Base-by-base conservation (phyloP, 2,888 invertebrate species). In the Chrysina gloriosa region DNA sequence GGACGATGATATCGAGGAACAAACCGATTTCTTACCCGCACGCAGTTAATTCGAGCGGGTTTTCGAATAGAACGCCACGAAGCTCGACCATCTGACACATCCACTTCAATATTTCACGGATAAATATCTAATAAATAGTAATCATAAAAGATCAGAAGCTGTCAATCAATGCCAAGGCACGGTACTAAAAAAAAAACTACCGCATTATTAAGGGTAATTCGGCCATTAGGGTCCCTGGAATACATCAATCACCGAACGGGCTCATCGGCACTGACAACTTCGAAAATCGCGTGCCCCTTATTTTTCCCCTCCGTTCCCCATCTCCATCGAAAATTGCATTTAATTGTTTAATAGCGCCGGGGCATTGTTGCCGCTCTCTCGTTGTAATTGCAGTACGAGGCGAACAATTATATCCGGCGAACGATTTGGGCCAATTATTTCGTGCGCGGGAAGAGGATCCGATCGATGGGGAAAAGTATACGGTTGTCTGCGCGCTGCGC, bases 281-380 rank as follows among this genome's bases (percentile, higher is more conserved):
- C 58, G 75, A 77, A 80, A 81, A 81, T 81, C 81, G 80, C 81
- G 81, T 80, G 81, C 65, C 48, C 79, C 80, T 79, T 74, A 76
- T 74, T 73, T 73, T 73, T 76, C 76, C 75, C 50, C 63, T 74
- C 73, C 73, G 75, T 75, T 75, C n/a, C n/a, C n/a, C n/a, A n/a
- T n/a, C n/a, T n/a, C n/a, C n/a, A n/a, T 74, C 73, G 75, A 75
- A 78, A 78, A 81, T 81, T 80, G 79, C 80, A 79, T 77, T 79
- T 81, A 81, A 81, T 81, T 81, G 80, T 80, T 81, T 81, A 81
- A 81, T 81, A 77, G 80, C 42, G 42, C 27, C 16, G 14, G n/a
- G 71, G 75, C 79, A 77, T 80, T 80, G 78, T 80, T 79, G 21
- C 11, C 54, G 73, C 75, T 74, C 75, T n/a, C 5, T 16, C 16